Base-by-base conservation (phyloP, 1,140 invertebrate species). In the Diachasmimorpha longicaudata region DNA sequence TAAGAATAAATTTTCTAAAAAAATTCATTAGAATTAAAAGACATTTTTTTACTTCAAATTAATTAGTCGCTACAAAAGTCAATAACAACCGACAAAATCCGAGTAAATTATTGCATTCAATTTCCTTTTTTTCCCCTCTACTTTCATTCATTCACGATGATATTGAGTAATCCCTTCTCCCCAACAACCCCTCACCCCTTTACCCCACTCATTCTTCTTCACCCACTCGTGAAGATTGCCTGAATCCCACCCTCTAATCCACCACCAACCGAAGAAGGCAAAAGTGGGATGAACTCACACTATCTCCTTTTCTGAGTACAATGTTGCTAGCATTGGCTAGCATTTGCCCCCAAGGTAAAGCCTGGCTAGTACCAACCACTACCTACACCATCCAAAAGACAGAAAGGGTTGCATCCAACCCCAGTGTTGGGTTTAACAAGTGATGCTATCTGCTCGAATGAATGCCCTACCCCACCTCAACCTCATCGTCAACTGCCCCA, bases 341-440 rank as follows among this genome's bases (percentile, higher is more conserved):
- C 48, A 52, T 52, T 52, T 52, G 48, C 48, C 48, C 48, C 19
- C 14, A 16, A 52, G 48, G 48, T 52, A 52, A 52, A 52, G 2
- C 48, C 16, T 52, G n/a, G 48, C 48, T 52, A 52, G 48, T 52
- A 19, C 11, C 48, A 52, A 19, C 16, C 16, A 2, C 73, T n/a
- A 52, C 16, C 14, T n/a, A 0, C 14, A 48, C 21, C 69, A 67
- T 67, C n/a, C 66, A 55, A 72, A 70, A 70, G 77, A 73, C 67
- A 66, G 31, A 68, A 67, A 55, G 66, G 48, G 44, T 55, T 72
- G 69, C 19, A 46, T 73, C 70, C 8, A 74, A 70, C 48, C 48
- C 48, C 48, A n/a, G 48, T 74, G 70, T 71, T 77, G 74, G 74
- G 70, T 80, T 80, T 80, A 80, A 80, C 79, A 80, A 80, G 79